Percentiles rank a stretch among this genome's conserved stretches.
Conservation (phyloP, 64 coral and sea anemone species). For the Hydrozoanthus tunicans region DNA sequence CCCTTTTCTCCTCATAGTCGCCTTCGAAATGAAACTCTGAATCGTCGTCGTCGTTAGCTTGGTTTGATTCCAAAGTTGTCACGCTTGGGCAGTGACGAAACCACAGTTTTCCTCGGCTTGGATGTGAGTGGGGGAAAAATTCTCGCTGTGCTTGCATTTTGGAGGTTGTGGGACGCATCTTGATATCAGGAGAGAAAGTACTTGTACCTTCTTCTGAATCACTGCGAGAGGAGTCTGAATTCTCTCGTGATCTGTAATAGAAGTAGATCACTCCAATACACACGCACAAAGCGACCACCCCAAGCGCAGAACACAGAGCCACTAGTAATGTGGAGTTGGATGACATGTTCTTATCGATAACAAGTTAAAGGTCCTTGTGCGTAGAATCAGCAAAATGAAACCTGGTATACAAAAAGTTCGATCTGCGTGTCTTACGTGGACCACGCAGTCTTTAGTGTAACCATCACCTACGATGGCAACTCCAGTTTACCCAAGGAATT, state of each 20-base stretch:
- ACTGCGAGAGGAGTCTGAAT: not conserved
- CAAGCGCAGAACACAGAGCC: not conserved
- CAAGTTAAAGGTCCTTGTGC: not conserved
- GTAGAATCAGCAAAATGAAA: not conserved
- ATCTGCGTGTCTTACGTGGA: not conserved
- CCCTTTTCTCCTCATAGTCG: not conserved
- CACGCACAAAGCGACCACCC: not conserved
- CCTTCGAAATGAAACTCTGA: not conserved
- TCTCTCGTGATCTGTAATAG: not conserved
- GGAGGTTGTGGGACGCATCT: not conserved
- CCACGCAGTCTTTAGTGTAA: too few relatives aligned
- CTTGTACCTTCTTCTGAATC: conserved; percentile 4
- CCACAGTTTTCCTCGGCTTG: not conserved
- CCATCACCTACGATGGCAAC: too few relatives aligned
- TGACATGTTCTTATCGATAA: not conserved
- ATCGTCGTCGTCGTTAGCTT: not conserved
- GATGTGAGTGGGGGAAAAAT: not conserved
- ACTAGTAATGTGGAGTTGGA: not conserved
- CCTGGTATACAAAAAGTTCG: not conserved
- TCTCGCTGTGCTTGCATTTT: too few relatives aligned
- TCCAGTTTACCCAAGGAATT: too few relatives aligned
- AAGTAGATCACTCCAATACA: not conserved
- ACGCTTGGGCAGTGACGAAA: conserved; percentile 21
- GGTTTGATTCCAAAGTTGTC: conserved; percentile 38
- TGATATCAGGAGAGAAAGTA: conserved; percentile 10